phyloP scores from a whole-genome alignment of 2,797 vertebrate genomes.

The Tenualosa ilisha region DNA sequence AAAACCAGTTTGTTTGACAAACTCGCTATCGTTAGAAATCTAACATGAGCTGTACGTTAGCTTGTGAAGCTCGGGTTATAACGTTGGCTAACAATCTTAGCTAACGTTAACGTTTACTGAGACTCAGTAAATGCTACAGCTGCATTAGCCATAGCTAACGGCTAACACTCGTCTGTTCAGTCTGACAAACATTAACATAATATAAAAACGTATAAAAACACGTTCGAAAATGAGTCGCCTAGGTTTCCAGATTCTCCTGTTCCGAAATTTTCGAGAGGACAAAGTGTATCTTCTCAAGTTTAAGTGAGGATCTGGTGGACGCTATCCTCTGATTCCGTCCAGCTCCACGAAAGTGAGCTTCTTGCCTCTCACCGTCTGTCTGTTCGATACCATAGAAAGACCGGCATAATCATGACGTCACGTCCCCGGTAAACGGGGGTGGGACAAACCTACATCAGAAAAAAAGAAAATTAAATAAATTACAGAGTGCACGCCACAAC shows the following conservation, averaged over 20 bases:
- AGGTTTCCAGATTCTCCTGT: not conserved
- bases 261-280: slow-evolving; percentile 16
- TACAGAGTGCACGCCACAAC: too few species aligned
- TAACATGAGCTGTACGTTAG: not conserved
- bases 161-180: slow-evolving; percentile 25
- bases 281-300: not conserved
- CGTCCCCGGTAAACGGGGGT: slow-evolving; percentile 1
- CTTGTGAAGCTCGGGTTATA: not conserved
- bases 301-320: not conserved
- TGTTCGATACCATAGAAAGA: slow-evolving; percentile 22
- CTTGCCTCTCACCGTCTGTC: not conserved
- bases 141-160: slow-evolving; percentile 12
- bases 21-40: not conserved
- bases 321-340: slow-evolving; percentile 25
- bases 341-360: not conserved
- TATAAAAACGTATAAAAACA: slow-evolving; percentile 24
- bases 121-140: not conserved
- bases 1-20: not conserved
- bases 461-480: too few species aligned
- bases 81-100: not conserved
- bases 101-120: not conserved
- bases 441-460: not conserved
- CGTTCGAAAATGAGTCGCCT: not conserved
- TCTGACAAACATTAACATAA: slow-evolving; percentile 20
- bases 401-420: slow-evolving; percentile 11